Conservation (phyloP, 2,113 vertebrate genomes). For the Bos javanicus region DNA sequence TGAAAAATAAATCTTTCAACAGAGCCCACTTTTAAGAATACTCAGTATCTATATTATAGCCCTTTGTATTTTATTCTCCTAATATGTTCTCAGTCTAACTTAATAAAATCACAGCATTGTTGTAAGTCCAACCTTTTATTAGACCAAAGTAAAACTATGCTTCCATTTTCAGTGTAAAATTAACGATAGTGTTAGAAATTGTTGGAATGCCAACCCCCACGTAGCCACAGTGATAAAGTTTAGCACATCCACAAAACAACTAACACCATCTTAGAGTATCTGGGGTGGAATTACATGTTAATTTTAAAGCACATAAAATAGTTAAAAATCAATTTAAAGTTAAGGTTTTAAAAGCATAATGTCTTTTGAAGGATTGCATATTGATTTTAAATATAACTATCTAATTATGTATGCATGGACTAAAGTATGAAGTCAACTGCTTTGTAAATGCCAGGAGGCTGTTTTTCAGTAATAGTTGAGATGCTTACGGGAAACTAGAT, state of each 20-base stretch:
- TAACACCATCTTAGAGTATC: conserved; percentile 77
- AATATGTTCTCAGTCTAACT: background rate
- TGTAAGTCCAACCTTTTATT: conserved; percentile 22
- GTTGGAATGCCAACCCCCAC: conserved; percentile 39
- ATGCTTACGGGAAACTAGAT: conserved; percentile 86
- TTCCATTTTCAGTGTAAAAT: conserved; percentile 23
- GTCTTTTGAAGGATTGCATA: conserved; percentile 87
- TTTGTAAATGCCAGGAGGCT: conserved; percentile 88
- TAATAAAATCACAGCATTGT: conserved; percentile 20
- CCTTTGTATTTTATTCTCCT: background rate
- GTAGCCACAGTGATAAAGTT: conserved; percentile 67
- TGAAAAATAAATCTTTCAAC: background rate
- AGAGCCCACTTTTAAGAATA: background rate
- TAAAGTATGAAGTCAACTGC: conserved; percentile 88
- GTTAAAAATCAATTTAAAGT: conserved; percentile 89
- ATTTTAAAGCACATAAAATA: conserved; percentile 87
- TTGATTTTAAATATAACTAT: conserved; percentile 91
- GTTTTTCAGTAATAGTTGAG: conserved; percentile 88
- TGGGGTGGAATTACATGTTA: conserved; percentile 83
- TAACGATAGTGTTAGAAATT: conserved; percentile 57
- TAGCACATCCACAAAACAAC: conserved; percentile 63
- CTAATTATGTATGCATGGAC: conserved; percentile 88
- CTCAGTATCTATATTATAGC: background rate
- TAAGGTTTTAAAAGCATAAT: conserved; percentile 89
- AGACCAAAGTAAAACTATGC: background rate